Percentiles rank a stretch among this genome's conserved stretches.
phyloP scores from a whole-genome alignment of 1,140 invertebrate species.

The Euglossa dilemma region DNA sequence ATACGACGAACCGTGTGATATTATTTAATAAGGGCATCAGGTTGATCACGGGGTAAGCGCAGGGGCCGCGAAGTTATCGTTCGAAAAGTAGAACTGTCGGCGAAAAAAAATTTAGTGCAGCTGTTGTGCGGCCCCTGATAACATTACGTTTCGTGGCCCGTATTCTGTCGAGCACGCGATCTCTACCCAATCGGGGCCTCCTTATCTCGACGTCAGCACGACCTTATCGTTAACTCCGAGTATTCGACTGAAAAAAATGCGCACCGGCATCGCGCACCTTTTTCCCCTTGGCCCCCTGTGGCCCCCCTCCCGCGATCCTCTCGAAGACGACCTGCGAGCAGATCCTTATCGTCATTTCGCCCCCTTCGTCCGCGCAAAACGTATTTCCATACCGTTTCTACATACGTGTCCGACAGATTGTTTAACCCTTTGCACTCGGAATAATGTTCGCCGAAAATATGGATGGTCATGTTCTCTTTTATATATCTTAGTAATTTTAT shows the following conservation, averaged over 20 bases:
- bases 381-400: background rate
- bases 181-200: conserved; percentile 44
- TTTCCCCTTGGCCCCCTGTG: background rate
- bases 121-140: conserved; percentile 39
- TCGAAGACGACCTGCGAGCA: background rate
- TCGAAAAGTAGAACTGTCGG: conserved; percentile 48
- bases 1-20: background rate
- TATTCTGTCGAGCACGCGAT: conserved; percentile 55
- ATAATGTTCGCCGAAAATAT: too few relatives aligned
- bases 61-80: conserved; percentile 30
- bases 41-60: background rate
- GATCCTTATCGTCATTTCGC: conserved; percentile 4
- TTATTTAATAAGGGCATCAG: conserved; percentile 43
- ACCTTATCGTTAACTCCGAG: conserved; percentile 48
- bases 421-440: too few relatives aligned
- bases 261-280: background rate
- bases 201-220: conserved; percentile 52
- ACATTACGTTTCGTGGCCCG: conserved; percentile 53
- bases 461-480: too few relatives aligned
- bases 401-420: too few relatives aligned
- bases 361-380: background rate
- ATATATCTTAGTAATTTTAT: too few relatives aligned
- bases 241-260: conserved; percentile 41
- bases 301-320: background rate
- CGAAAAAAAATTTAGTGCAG: conserved; percentile 52